Evolutionary conservation across 2,113 vertebrate species (phyloP), one percentile per base, ranked within the genome.

Genomic region (Aphyosemion australe): DNA sequence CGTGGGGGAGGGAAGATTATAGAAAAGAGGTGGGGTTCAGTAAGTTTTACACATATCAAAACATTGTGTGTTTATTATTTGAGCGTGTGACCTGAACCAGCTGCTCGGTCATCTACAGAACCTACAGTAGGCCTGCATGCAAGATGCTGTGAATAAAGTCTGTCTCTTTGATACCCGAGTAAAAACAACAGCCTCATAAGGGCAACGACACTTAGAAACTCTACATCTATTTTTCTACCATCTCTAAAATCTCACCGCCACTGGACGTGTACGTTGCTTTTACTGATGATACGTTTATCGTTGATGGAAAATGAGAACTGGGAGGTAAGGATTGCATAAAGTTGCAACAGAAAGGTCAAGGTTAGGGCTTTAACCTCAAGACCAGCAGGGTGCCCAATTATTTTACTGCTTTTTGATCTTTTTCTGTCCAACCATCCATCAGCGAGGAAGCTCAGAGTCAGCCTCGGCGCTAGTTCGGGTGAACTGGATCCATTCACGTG

Each of bases 61-160:
- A 64, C 49, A 77, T 76, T 72, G 13, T 55, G 52, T 61, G 74
- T 76, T 85, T 90, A 80, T 89, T 89, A 82, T 87, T 79, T 47
- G 63, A 65, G n/a, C 65, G 55, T 50, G 75, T 79, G 69, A 84
- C 63, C 72, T 79, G 65, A 83, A 57, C 64, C 59, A 70, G 59
- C 34, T 57, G 68, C 66, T 47, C 1, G 12, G 2, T 10, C 9
- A 53, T 78, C 73, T 67, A 72, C 74, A 84, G 39, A 78, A 56
- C 58, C 19, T 70, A 82, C 71, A 69, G 72, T 68, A 51, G 71
- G 69, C 37, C 15, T 75, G 69, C 68, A 42, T 5, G 20, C 47
- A 63, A 72, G 67, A 68, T 66, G 49, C 51, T 74, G 16, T 39
- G 68, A 80, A 71, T 84, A 65, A 79, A 83, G 59, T 71, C 69